Conservation (phyloP, 2,797 vertebrate genomes). For the Crenuchus spilurus region DNA sequence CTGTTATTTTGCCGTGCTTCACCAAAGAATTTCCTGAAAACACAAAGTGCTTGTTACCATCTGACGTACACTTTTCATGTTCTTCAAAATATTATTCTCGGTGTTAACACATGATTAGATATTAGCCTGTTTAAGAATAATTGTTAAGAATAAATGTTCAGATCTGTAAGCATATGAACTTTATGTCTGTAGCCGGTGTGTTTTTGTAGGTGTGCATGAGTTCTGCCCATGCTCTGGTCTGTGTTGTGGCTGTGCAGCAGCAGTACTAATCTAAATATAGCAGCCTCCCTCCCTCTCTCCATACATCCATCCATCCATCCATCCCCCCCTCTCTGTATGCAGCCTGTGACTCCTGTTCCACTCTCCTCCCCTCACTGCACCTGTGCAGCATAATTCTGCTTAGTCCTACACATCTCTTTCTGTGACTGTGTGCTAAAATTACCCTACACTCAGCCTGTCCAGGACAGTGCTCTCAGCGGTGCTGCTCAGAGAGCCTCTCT, state of each 20-base stretch:
- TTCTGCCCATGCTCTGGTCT: constrained; percentile 66
- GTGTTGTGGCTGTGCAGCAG: constrained; percentile 67
- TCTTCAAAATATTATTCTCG: no score
- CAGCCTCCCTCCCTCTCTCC: constrained; percentile 24
- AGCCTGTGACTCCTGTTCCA: constrained; percentile 54
- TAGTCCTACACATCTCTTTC: constrained; percentile 20
- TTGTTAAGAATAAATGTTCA: constrained; percentile 1
- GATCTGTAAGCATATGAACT: constrained; percentile 48
- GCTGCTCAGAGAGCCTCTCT: background rate
- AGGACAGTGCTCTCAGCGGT: background rate
- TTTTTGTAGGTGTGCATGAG: constrained; percentile 42
- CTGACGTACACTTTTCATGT: no score
- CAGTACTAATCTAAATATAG: constrained; percentile 77
- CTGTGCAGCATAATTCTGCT: constrained; percentile 44
- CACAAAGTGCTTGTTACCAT: no score
- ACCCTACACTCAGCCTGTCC: background rate
- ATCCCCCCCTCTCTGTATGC: constrained; percentile 47
- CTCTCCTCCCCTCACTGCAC: constrained; percentile 53
- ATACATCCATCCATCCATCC: no score
- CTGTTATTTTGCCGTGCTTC: no score
- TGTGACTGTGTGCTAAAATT: constrained; percentile 18
- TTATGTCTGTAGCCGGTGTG: no score
- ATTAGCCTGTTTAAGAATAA: background rate
- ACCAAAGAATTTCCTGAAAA: no score
- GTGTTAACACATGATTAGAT: no score